These are phyloP conservation scores for Celastrina argiolus DNA, from an alignment of 2,888 invertebrate genomes.

Conservation along the genomic window DNA sequence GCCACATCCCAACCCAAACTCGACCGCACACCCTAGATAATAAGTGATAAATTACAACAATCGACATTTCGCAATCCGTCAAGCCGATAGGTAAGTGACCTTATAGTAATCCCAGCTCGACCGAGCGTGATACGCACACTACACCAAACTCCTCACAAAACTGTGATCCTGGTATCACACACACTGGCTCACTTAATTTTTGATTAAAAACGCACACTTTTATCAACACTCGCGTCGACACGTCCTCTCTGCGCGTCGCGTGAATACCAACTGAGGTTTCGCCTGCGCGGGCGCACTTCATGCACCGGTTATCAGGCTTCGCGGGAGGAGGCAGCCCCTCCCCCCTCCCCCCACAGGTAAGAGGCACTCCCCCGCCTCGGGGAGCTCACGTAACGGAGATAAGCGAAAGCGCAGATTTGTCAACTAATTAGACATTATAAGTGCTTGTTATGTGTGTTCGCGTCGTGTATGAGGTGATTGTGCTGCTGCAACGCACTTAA, in stretches of 20 bases:
- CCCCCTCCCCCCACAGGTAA: slow-evolving; percentile 27
- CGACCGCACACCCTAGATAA: not conserved
- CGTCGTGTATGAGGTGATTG: too few relatives aligned
- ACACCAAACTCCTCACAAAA: not conserved
- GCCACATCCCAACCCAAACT: not conserved
- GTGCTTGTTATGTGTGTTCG: too few relatives aligned
- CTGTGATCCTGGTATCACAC: slow-evolving; percentile 16
- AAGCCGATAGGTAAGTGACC: slow-evolving; percentile 20
- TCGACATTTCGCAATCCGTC: not conserved
- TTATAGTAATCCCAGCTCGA: not conserved
- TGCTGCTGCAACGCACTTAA: too few relatives aligned
- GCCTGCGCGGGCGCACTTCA: slow-evolving; percentile 63
- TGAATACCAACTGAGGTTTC: slow-evolving; percentile 59
- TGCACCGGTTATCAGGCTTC: slow-evolving; percentile 68
- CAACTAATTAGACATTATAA: slow-evolving; percentile 1
- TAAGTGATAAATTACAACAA: slow-evolving; percentile 1
- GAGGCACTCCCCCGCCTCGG: slow-evolving; percentile 39
- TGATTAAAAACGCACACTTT: not conserved
- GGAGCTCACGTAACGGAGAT: slow-evolving; percentile 63
- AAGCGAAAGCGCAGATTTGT: slow-evolving; percentile 38
- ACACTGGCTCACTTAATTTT: not conserved
- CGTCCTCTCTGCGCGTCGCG: slow-evolving; percentile 48
- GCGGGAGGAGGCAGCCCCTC: slow-evolving; percentile 33
- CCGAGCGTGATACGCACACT: not conserved
- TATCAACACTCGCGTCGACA: slow-evolving; percentile 32